Base-by-base conservation (phyloP, 2,113 vertebrate species). In the Nothoprocta perdicaria region DNA sequence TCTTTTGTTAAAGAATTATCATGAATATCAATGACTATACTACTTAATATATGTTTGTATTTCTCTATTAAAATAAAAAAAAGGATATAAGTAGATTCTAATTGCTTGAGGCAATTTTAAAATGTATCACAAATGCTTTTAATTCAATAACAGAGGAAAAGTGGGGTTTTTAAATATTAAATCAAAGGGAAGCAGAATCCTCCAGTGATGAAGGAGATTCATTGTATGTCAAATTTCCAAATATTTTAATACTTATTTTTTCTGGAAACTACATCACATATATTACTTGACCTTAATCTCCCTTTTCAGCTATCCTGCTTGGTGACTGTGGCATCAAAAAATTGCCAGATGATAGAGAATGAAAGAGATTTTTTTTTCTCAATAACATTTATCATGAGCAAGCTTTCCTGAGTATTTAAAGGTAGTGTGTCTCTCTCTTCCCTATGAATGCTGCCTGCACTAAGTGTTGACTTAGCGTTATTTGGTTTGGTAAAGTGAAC, bases 11-110 rank as follows among this genome's bases (percentile, higher is more conserved):
- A 92, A 78, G 89, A 92, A 76, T 78, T 76, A 29, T 65, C 65
- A 41, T 66, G 69, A 27, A 89, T 92, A 94, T 67, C 86, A 90
- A 77, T 80, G 62, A 92, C 77, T 94, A 88, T 45, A 79, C 43
- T 57, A 87, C 43, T 66, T 58, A 66, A 62, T 50, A 66, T 57
- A 89, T 86, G 22, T 79, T 87, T 86, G 33, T 35, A 78, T 41
- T 66, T 63, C 69, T 90, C 88, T 89, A 85, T 46, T 84, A 23
- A 19, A 93, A 48, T 48, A 22, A 48, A 48, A 29, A 84, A 41
- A 68, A 60, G 14, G 69, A 38, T 84, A 84, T n/a, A 72, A 66
- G 38, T 2, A 33, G 8, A 21, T 57, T 43, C 77, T 85, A 79
- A 75, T 17, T 40, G 3, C 7, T 52, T 62, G 11, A 67, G 38